Evolutionary conservation across 37 sponge, comb jelly and placozoan genomes (phyloP), one percentile per base, ranked within the genome.

Genomic region (Agelas oroides): DNA sequence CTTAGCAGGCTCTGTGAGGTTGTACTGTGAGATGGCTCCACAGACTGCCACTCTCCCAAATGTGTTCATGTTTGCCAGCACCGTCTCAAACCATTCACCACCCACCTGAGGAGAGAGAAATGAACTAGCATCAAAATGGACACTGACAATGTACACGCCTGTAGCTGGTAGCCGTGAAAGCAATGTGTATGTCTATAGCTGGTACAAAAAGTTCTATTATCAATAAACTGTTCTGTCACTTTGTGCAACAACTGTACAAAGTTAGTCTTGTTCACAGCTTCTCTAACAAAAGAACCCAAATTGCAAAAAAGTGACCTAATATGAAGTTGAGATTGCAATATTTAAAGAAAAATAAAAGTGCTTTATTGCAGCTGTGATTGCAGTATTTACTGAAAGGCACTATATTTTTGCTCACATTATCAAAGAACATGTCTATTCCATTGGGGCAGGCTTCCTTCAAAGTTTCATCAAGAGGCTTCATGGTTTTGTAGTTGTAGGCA

Each of bases 401-500:
- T 5, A 61, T 6, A 23, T 27, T 27, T 3, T 12, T 12, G 40
- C 86, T 87, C 79, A 96, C 96, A 84, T 96, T 96, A 34, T 96
- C 97, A 91, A 91, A 96, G 84, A 85, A 96, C 55, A 88, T 73
- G 70, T 96, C 90, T 5, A 96, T 71, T 53, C 97, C 97, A 27
- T 96, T 91, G 31, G 97, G 97, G 46, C 93, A 92, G 8, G 83
- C 85, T 63, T 94, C 80, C 61, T 87, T 90, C 72, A 94, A 53
- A 0, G 89, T 80, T 6, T 81, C 89, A 25, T 70, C 61, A 41
- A 94, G 76, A 38, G 87, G 80, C 8, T 23, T 56, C 40, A 93
- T 75, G 21, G 91, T 96, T 84, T 96, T 96, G 92, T 96, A 96
- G 84, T 96, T 96, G 88, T 79, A 89, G 2, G 94, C 97, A 53